phyloP scores from a whole-genome alignment of 2,888 invertebrate genomes.

The Drosophila borborema region DNA sequence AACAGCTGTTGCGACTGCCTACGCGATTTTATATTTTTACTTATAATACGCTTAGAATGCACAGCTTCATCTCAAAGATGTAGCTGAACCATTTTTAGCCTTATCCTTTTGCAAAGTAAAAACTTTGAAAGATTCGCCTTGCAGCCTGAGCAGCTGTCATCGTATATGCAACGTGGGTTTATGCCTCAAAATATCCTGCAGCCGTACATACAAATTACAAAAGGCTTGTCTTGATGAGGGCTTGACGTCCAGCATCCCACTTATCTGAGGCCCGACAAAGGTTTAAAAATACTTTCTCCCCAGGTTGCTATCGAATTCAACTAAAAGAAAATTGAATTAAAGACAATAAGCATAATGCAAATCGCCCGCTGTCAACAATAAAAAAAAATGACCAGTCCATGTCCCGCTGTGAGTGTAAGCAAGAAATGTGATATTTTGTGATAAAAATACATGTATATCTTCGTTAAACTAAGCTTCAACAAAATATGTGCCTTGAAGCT shows the following conservation, averaged over 20 bases:
- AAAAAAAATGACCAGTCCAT: not conserved
- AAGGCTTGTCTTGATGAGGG: constrained; percentile 19
- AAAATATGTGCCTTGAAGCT: not conserved
- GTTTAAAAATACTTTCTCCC: constrained; percentile 9
- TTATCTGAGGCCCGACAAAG: constrained; percentile 4
- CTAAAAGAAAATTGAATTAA: constrained; percentile 5
- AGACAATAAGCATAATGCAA: constrained; percentile 1
- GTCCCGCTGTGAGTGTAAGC: not conserved
- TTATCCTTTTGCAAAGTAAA: constrained; percentile 20
- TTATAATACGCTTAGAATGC: constrained; percentile 19
- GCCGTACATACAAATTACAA: constrained; percentile 26
- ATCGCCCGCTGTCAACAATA: constrained; percentile 7
- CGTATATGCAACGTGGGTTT: constrained; percentile 42
- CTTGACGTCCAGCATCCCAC: not conserved
- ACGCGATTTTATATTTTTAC: constrained; percentile 23
- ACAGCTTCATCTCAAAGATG: constrained; percentile 10
- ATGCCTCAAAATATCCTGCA: constrained; percentile 32
- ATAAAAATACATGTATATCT: not conserved
- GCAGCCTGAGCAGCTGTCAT: constrained; percentile 29
- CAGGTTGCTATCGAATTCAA: constrained; percentile 1
- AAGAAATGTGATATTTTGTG: not conserved
- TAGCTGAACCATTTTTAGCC: constrained; percentile 1
- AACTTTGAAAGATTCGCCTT: constrained; percentile 6
- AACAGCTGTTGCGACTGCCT: constrained; percentile 36
- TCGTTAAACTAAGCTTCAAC: not conserved